These are phyloP conservation scores for Silurus aristotelis DNA, from an alignment of 2,797 vertebrate species.

Conservation along the genomic window DNA sequence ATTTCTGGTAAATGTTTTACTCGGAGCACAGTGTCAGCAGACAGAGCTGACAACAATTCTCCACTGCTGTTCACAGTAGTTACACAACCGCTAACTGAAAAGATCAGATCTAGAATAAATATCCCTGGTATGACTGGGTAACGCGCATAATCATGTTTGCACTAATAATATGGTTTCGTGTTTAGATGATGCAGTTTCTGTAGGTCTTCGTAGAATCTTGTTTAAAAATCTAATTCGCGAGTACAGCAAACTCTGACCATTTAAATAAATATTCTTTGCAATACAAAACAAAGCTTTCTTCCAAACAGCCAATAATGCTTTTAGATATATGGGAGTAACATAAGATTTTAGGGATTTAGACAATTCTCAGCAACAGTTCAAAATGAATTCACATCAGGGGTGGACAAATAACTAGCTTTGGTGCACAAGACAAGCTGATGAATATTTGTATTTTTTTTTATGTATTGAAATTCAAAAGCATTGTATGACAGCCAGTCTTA, in stretches of 20 bases:
- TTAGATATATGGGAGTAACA: background rate
- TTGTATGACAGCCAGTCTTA: background rate
- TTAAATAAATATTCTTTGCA: background rate
- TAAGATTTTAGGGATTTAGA: background rate
- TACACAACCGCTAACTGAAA: background rate
- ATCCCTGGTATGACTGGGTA: background rate
- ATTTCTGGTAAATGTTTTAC: conserved; percentile 39
- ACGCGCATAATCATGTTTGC: background rate
- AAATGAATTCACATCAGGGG: background rate
- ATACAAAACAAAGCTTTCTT: background rate
- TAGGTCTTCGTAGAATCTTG: background rate
- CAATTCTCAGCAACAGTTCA: background rate
- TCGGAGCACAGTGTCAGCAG: background rate
- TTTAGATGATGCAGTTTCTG: background rate
- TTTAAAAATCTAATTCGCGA: background rate
- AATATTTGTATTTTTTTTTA: background rate
- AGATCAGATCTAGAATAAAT: conserved; percentile 5
- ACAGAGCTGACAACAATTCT: conserved; percentile 7
- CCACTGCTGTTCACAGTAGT: conserved; percentile 1
- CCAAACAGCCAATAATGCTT: background rate
- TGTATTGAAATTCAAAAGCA: background rate
- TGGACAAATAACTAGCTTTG: background rate
- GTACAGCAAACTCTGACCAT: background rate
- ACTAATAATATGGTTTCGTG: background rate
- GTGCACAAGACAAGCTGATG: background rate